Evolutionary conservation across 2,888 invertebrate species (phyloP).

Genomic region (Rhingia campestris): DNA sequence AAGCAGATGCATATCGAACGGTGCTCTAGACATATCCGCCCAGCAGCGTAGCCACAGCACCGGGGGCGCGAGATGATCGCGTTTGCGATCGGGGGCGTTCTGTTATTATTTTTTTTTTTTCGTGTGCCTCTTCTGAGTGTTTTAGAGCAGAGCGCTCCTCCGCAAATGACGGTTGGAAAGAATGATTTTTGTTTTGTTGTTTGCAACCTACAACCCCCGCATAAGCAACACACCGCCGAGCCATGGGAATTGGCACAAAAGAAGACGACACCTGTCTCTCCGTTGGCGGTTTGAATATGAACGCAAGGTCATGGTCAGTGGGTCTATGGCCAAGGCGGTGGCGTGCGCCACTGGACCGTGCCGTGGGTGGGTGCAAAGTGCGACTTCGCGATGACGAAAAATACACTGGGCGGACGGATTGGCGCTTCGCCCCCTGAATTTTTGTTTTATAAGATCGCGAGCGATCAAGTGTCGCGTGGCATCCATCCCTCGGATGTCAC

Average conservation of each 20-base stretch:
- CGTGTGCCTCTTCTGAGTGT: slow-evolving; percentile 16
- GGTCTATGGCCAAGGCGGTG: slow-evolving; percentile 50
- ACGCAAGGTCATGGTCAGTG: slow-evolving; percentile 65
- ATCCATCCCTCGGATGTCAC: slow-evolving; percentile 68
- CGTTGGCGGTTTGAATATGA: slow-evolving; percentile 24
- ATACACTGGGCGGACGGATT: slow-evolving; percentile 55
- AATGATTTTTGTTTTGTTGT: background rate
- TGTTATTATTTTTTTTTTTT: slow-evolving; percentile 13
- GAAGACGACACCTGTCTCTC: slow-evolving; percentile 59
- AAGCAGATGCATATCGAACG: slow-evolving; percentile 56
- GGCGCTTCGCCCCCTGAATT: slow-evolving; percentile 66
- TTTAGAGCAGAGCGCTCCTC: slow-evolving; percentile 29
- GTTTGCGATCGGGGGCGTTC: slow-evolving; percentile 64
- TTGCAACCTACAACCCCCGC: slow-evolving; percentile 49
- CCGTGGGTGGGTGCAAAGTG: slow-evolving; percentile 58
- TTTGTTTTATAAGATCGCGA: slow-evolving; percentile 6
- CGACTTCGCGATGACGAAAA: slow-evolving; percentile 4
- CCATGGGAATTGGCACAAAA: slow-evolving; percentile 61
- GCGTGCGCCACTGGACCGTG: slow-evolving; percentile 37
- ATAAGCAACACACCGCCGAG: slow-evolving; percentile 1
- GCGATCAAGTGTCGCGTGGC: slow-evolving; percentile 69
- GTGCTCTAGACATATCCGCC: slow-evolving; percentile 58
- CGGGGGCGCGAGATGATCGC: slow-evolving; percentile 14
- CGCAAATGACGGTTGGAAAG: slow-evolving; percentile 36
- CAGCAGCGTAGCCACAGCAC: slow-evolving; percentile 28